Evolutionary conservation across 1,140 invertebrate genomes (phyloP).

Genomic region (Stegodyphus dumicola): DNA sequence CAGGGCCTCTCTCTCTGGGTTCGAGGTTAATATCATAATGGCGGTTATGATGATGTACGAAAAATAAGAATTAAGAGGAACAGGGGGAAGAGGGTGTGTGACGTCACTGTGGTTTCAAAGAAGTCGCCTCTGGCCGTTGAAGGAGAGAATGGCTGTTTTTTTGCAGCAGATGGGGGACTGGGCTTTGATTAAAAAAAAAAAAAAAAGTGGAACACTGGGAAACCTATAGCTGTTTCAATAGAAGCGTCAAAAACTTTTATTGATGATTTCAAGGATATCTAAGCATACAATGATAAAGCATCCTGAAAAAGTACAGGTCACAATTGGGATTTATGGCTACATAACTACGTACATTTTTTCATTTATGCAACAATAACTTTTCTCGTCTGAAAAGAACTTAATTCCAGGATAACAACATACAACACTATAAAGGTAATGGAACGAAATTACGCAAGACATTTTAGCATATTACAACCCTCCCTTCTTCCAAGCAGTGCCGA

Average conservation of each 20-base stretch:
- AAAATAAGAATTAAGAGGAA: conserved; percentile 50
- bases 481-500: too few species aligned
- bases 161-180: background rate
- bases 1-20: conserved; percentile 42
- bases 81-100: conserved; percentile 19
- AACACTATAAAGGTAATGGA: too few species aligned
- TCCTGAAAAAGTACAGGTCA: too few species aligned
- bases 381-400: too few species aligned
- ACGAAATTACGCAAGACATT: too few species aligned
- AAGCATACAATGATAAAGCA: too few species aligned
- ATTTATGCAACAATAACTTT: too few species aligned
- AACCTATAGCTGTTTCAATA: conserved; percentile 43
- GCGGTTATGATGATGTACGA: conserved; percentile 54
- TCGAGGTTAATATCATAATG: conserved; percentile 61
- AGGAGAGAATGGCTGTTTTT: conserved; percentile 4
- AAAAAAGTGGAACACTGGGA: conserved; percentile 26
- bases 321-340: too few species aligned
- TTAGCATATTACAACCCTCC: background rate
- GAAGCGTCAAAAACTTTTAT: conserved; percentile 49
- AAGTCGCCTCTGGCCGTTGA: conserved; percentile 50
- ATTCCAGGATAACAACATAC: too few species aligned
- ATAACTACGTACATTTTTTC: too few species aligned
- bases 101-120: conserved; percentile 61
- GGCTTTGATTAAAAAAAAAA: conserved; percentile 25
- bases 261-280: conserved; percentile 57